Percentiles rank a stretch among this genome's conserved stretches.
Evolutionary conservation across 2,797 vertebrate species (phyloP).

Genomic region (Cirrhinus mrigala): DNA sequence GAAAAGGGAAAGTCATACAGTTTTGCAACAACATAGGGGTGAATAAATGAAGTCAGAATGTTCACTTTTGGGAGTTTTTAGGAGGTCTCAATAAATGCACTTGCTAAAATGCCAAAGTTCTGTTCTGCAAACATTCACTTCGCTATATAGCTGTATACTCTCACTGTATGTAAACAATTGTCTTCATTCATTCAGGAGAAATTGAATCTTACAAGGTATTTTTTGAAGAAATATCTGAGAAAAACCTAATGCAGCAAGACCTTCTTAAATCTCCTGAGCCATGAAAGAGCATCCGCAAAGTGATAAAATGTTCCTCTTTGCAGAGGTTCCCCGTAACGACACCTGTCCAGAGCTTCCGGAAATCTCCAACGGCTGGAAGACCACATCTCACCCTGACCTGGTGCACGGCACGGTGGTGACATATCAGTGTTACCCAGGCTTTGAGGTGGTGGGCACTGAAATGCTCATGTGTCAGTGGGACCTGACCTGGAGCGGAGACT

Average conservation of each 20-base stretch:
- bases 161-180: background rate
- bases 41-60: background rate
- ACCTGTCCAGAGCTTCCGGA: slow-evolving; percentile 94
- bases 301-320: background rate
- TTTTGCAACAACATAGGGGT: background rate
- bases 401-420: slow-evolving; percentile 93
- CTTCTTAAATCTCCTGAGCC: background rate
- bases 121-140: too few species aligned
- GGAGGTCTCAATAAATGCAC: too few species aligned
- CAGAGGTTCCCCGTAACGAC: slow-evolving; percentile 94
- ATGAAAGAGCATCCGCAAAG: background rate
- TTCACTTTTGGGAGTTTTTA: background rate
- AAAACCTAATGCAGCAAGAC: background rate
- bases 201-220: background rate
- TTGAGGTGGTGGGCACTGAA: slow-evolving; percentile 87
- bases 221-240: background rate
- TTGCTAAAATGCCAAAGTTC: background rate
- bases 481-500: slow-evolving; percentile 92
- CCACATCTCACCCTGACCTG: slow-evolving; percentile 89
- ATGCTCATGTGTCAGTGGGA: slow-evolving; percentile 98
- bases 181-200: background rate
- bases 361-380: slow-evolving; percentile 95
- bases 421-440: slow-evolving; percentile 95
- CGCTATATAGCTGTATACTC: background rate
- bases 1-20: background rate